Evolutionary conservation across 2,797 vertebrate genomes (phyloP), one percentile per base, ranked within the genome.

Genomic region (Myripristis jacobus): DNA sequence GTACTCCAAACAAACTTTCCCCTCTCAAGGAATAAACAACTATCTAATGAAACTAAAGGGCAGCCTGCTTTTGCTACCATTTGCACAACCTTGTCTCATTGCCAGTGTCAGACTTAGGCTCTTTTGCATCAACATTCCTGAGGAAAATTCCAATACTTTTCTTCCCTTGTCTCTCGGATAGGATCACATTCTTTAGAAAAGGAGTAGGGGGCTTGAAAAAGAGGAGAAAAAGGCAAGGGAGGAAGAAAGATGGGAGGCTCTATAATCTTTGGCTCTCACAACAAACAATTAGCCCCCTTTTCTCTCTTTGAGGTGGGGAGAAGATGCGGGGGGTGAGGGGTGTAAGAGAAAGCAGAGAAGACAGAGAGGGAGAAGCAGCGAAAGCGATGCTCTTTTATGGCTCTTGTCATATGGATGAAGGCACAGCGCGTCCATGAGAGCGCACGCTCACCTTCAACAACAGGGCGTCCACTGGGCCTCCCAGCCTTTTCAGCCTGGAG

Each of bases 391-490:
- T 94, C 94, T 95, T 96, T 96, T 95, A 95, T 96, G 92, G 94
- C 90, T 92, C 92, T 92, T 95, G 95, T 96, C 96, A 96, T 94
- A 91, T 89, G 95, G 82, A 89, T 93, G 94, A 94, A 94, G 90
- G 91, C 86, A 48, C 88, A 76, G 92, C 89, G 90, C 89, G 86
- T 93, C 91, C 90, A 89, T 92, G 91, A 92, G 92, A 92, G 91
- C 89, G 92, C 89, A 91, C 88, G 90, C 94, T 95, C 94, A 96
- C 95, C 94, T 96, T 92, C 93, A 94, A 94, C 94, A 95, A 95
- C 92, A 88, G 93, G 90, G 91, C 83, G 87, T 94, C 89, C 88
- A 89, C 89, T 75, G 90, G 91, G 93, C 93, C 93, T 94, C 91
- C 92, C 84, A 87, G 83, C 81, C 92, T 84, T 94, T 95, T 94